phyloP scores from a whole-genome alignment of 2,888 invertebrate species.

The Sclerodermus sp. region DNA sequence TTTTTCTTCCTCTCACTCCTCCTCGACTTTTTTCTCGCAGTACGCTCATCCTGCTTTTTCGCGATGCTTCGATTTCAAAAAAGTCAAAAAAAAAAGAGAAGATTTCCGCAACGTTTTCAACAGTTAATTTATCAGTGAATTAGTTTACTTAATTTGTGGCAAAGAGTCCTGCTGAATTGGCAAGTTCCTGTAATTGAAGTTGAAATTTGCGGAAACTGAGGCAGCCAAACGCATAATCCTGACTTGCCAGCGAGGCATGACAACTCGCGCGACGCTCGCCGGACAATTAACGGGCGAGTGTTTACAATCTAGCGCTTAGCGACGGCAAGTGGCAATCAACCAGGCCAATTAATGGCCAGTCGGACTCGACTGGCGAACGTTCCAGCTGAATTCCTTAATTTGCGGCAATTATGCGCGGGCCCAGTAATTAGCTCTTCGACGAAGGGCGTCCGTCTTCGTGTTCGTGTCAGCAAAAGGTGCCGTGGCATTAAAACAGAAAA shows the following conservation, averaged over 20 bases:
- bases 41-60: too few species aligned
- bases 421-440: conserved; percentile 29
- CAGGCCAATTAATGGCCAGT: conserved; percentile 40
- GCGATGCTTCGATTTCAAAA: too few species aligned
- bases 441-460: conserved; percentile 10
- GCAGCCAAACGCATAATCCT: too few species aligned
- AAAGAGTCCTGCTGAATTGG: too few species aligned
- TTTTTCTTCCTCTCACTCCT: background rate
- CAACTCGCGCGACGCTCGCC: conserved; percentile 19
- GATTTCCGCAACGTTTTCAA: too few species aligned
- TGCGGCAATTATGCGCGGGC: conserved; percentile 42
- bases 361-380: conserved; percentile 14
- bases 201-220: too few species aligned
- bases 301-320: conserved; percentile 48
- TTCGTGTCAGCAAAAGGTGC: conserved; percentile 1
- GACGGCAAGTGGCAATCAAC: conserved; percentile 43
- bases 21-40: background rate
- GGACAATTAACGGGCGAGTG: conserved; percentile 45
- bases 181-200: too few species aligned
- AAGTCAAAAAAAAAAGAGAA: too few species aligned
- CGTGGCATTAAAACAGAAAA: background rate
- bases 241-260: too few species aligned
- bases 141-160: too few species aligned
- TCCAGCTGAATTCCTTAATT: conserved; percentile 43
- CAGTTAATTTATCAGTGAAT: too few species aligned